Conservation (phyloP, 2,888 invertebrate species). For the Pilophorus perplexus region DNA sequence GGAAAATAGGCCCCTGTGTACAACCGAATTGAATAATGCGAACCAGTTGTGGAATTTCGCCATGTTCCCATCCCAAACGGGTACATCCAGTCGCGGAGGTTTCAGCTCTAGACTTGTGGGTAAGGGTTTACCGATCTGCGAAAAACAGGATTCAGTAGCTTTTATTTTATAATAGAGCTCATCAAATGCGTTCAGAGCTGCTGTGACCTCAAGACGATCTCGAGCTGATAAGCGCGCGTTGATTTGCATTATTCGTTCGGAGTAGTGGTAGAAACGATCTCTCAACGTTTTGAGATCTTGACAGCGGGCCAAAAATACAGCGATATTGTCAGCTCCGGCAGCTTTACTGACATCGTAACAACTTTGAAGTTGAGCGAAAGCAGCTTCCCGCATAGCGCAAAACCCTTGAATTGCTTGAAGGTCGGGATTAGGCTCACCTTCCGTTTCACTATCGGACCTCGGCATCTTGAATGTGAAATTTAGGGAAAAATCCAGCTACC, state of each 20-base stretch:
- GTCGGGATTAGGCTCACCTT: no score
- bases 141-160: not conserved
- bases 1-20: not conserved
- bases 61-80: not conserved
- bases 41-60: not conserved
- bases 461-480: no score
- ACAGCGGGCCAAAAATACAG: not conserved
- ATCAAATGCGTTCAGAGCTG: no score
- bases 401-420: no score
- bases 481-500: no score
- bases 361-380: not conserved
- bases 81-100: not conserved
- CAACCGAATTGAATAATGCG: not conserved
- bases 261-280: not conserved
- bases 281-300: not conserved
- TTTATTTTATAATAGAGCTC: no score
- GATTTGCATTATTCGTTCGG: not conserved
- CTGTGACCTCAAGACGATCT: no score
- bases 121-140: not conserved
- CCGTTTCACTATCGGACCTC: not conserved
- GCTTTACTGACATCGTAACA: not conserved
- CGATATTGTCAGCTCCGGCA: not conserved
- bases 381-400: no score
- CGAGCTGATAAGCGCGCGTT: not conserved
- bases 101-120: not conserved